These are phyloP conservation scores for Meles meles DNA, from an alignment of 2,113 vertebrate species.

Conservation along the genomic window DNA sequence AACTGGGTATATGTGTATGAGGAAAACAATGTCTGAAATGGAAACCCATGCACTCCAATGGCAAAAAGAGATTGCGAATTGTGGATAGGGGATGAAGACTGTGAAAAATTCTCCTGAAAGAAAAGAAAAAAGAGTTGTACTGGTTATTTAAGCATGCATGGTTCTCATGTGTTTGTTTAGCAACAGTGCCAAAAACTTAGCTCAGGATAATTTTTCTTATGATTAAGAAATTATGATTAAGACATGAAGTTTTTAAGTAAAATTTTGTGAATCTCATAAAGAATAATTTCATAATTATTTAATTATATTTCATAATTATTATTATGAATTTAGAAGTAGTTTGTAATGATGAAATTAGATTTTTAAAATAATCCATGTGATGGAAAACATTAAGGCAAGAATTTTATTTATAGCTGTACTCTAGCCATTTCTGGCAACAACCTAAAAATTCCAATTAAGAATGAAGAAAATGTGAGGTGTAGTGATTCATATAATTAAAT, in stretches of 20 bases:
- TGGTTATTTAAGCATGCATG: background rate
- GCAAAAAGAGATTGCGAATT: background rate
- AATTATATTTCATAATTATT: background rate
- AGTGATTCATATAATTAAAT: slow-evolving; percentile 24
- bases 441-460: slow-evolving; percentile 39
- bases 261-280: slow-evolving; percentile 33
- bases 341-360: background rate
- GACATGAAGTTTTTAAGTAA: background rate
- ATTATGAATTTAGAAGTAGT: background rate
- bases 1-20: background rate
- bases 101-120: background rate
- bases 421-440: slow-evolving; percentile 43
- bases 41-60: background rate
- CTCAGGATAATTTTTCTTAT: background rate
- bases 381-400: slow-evolving; percentile 54
- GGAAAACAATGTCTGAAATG: background rate
- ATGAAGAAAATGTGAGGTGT: slow-evolving; percentile 35
- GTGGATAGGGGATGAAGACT: background rate
- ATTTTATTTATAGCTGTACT: slow-evolving; percentile 38
- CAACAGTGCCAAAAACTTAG: background rate
- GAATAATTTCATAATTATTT: background rate
- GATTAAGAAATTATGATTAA: slow-evolving; percentile 25
- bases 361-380: slow-evolving; percentile 29
- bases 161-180: background rate
- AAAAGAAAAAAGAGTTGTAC: background rate